Evolutionary conservation across 2,113 vertebrate species (phyloP).

Genomic region (Vidua macroura): DNA sequence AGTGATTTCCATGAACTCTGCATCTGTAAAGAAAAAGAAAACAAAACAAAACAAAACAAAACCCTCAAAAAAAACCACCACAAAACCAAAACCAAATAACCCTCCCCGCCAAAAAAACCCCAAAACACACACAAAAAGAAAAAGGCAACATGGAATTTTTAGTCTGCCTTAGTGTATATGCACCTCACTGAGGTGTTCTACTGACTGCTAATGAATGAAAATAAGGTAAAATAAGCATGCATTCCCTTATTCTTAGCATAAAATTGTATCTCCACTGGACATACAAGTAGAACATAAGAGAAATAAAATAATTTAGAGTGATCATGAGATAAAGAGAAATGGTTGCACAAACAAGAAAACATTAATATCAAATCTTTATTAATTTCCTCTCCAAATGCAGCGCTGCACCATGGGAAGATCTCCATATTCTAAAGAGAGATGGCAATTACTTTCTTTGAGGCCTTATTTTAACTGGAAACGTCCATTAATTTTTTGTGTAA

Average conservation of each 20-base stretch:
- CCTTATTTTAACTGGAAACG: not conserved
- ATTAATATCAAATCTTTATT: not conserved
- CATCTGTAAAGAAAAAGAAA: too few species aligned
- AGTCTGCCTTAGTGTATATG: not conserved
- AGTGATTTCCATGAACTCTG: not conserved
- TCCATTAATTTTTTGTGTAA: not conserved
- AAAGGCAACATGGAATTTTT: not conserved
- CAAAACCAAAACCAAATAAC: too few species aligned
- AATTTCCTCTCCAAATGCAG: not conserved
- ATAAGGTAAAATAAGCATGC: not conserved
- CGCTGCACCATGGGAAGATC: not conserved
- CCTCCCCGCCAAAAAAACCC: too few species aligned
- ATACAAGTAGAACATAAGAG: not conserved
- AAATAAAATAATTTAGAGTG: not conserved
- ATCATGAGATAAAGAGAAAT: not conserved
- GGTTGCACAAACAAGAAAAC: not conserved
- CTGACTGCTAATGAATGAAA: not conserved
- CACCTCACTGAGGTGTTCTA: not conserved
- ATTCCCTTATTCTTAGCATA: not conserved
- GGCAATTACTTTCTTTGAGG: not conserved
- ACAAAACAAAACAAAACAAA: not conserved
- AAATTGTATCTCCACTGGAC: not conserved
- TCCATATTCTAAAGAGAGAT: not conserved
- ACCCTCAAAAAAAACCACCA: not conserved
- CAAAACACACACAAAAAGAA: too few species aligned